These are phyloP conservation scores for Synanthedon vespiformis DNA, from an alignment of 2,888 invertebrate species.

Conservation along the genomic window DNA sequence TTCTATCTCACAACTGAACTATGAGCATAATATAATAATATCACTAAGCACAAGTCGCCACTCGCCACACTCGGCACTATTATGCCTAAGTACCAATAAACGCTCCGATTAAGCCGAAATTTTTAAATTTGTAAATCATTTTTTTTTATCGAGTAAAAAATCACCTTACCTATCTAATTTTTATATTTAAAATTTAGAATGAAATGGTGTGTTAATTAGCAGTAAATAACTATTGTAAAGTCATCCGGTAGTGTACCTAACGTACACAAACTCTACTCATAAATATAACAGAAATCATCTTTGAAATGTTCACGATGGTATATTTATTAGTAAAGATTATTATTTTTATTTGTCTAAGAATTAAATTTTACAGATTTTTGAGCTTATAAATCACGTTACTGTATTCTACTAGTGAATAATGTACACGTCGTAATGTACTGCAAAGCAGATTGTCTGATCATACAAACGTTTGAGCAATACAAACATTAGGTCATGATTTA, in stretches of 20 bases:
- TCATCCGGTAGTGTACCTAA: slow-evolving; percentile 26
- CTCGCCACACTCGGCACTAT: slow-evolving; percentile 17
- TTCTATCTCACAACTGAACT: slow-evolving; percentile 63
- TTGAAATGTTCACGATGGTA: slow-evolving; percentile 25
- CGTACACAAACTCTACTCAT: slow-evolving; percentile 33
- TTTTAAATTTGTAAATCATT: slow-evolving; percentile 21
- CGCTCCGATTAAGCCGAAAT: slow-evolving; percentile 43
- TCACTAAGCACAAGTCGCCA: slow-evolving; percentile 56
- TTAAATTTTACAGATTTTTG: slow-evolving; percentile 29
- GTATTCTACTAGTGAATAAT: slow-evolving; percentile 5
- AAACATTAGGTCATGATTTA: too few relatives aligned
- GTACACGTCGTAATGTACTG: too few relatives aligned
- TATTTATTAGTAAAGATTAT: slow-evolving; percentile 38
- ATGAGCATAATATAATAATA: slow-evolving; percentile 61
- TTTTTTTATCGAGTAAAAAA: slow-evolving; percentile 47
- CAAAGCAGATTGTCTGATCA: neutral
- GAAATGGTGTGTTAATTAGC: slow-evolving; percentile 19
- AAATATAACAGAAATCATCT: slow-evolving; percentile 29
- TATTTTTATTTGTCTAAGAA: slow-evolving; percentile 17
- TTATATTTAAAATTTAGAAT: slow-evolving; percentile 43
- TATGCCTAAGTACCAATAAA: slow-evolving; percentile 18
- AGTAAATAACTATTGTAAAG: slow-evolving; percentile 25
- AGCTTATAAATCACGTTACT: slow-evolving; percentile 28
- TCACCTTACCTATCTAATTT: slow-evolving; percentile 39
- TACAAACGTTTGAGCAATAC: neutral